phyloP scores from a whole-genome alignment of 1,140 invertebrate species.

The Gyrodactylus salaris region DNA sequence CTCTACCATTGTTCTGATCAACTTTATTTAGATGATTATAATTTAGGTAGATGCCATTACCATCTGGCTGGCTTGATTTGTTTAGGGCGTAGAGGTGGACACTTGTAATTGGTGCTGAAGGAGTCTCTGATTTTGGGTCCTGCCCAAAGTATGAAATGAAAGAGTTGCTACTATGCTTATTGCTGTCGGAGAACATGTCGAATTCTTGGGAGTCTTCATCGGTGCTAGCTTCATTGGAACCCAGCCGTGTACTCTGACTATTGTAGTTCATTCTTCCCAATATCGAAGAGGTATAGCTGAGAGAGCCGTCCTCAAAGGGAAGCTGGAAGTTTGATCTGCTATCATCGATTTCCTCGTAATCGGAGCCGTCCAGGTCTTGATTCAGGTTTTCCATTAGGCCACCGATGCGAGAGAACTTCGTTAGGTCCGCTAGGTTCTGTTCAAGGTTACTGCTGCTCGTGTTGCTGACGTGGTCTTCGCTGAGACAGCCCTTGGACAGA shows the following conservation, averaged over 20 bases:
- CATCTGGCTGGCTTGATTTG: not conserved
- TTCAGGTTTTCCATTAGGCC: not conserved
- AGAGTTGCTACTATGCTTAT: too few species aligned
- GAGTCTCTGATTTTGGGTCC: not conserved
- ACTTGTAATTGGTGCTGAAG: not conserved
- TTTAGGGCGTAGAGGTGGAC: not conserved
- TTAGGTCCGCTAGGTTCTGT: not conserved
- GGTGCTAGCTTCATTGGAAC: not conserved
- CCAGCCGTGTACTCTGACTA: too few species aligned
- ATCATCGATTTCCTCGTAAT: not conserved
- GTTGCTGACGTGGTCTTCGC: not conserved
- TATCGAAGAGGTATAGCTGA: too few species aligned
- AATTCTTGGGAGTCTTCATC: not conserved
- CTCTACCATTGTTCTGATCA: too few species aligned
- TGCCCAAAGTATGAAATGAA: not conserved
- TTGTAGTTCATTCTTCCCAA: too few species aligned
- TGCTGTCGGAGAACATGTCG: not conserved
- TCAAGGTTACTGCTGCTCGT: not conserved
- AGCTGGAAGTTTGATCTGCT: not conserved
- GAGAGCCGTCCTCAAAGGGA: too few species aligned
- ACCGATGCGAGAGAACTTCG: not conserved
- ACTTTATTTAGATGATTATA: too few species aligned
- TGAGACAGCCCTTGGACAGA: not conserved
- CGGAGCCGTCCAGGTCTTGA: not conserved
- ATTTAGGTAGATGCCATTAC: not conserved